phyloP scores from a whole-genome alignment of 2,797 vertebrate genomes.

The Anableps anableps region DNA sequence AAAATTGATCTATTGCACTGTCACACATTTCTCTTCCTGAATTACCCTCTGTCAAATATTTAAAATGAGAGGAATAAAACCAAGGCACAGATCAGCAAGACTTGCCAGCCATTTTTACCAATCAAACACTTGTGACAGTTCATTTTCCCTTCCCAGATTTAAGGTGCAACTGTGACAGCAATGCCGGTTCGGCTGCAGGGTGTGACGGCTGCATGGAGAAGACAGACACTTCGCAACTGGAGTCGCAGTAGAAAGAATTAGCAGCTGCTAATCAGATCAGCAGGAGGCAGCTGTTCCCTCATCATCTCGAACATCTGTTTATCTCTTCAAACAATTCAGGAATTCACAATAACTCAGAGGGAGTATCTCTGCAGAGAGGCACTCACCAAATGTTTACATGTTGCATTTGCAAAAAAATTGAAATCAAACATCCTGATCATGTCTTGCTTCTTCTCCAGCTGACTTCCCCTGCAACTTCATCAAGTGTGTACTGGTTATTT shows the following conservation, averaged over 20 bases:
- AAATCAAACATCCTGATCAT: not conserved
- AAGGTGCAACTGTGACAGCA: slow-evolving; percentile 22
- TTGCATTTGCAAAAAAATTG: slow-evolving; percentile 6
- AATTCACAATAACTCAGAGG: slow-evolving; percentile 26
- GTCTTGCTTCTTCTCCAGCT: not conserved
- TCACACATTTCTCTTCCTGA: slow-evolving; percentile 35
- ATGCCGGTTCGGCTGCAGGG: slow-evolving; percentile 15
- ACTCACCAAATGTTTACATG: slow-evolving; percentile 33
- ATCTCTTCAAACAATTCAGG: slow-evolving; percentile 42
- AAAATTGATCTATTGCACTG: slow-evolving; percentile 60
- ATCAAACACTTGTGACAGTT: slow-evolving; percentile 55
- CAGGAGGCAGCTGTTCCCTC: slow-evolving; percentile 63
- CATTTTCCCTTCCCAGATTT: slow-evolving; percentile 52
- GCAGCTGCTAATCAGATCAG: slow-evolving; percentile 61
- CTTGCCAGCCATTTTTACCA: slow-evolving; percentile 39
- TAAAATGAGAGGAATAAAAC: slow-evolving; percentile 20
- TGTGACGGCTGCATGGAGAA: slow-evolving; percentile 34
- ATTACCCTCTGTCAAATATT: slow-evolving; percentile 55
- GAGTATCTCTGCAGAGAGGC: slow-evolving; percentile 4
- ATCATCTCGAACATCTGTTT: slow-evolving; percentile 59
- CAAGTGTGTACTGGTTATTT: slow-evolving; percentile 10
- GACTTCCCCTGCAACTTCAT: not conserved
- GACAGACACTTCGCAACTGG: slow-evolving; percentile 41
- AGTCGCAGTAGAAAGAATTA: slow-evolving; percentile 54
- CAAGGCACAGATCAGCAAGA: slow-evolving; percentile 24